These are phyloP conservation scores for Neoaliturus tenellus DNA, from an alignment of 2,888 invertebrate genomes.

Conservation along the genomic window DNA sequence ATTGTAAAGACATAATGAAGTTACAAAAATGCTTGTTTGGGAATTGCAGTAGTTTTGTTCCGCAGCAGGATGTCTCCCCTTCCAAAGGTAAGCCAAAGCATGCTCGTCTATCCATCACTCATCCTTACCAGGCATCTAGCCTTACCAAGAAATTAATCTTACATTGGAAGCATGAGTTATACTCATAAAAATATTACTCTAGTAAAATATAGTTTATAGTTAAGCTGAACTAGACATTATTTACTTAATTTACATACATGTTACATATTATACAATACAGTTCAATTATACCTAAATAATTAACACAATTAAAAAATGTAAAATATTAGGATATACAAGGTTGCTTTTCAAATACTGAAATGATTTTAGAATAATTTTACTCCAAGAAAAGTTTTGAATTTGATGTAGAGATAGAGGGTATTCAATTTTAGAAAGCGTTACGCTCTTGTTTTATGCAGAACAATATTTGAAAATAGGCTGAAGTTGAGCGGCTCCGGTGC, in stretches of 20 bases:
- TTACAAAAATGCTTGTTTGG: too few species aligned
- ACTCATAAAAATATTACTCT: constrained; percentile 50
- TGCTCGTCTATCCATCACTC: too few species aligned
- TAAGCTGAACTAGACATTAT: constrained; percentile 41
- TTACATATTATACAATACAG: constrained; percentile 41
- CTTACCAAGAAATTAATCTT: too few species aligned
- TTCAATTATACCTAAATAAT: constrained; percentile 33
- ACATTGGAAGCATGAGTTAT: constrained; percentile 50
- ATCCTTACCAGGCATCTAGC: too few species aligned
- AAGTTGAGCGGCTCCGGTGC: too few species aligned
- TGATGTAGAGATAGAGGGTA: not conserved
- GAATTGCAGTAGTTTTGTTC: too few species aligned
- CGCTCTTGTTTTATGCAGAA: too few species aligned
- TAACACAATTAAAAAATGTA: constrained; percentile 30
- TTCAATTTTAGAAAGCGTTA: too few species aligned
- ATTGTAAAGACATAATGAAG: too few species aligned
- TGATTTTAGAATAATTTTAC: constrained; percentile 25
- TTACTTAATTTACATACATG: constrained; percentile 37
- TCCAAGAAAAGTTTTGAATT: not conserved
- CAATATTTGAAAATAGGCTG: too few species aligned
- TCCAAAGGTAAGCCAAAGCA: too few species aligned
- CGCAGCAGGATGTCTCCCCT: too few species aligned
- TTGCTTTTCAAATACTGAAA: constrained; percentile 22
- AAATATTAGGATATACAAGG: constrained; percentile 23
- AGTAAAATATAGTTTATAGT: constrained; percentile 53